Percentiles rank a stretch among this genome's conserved stretches.
Evolutionary conservation across 2,113 vertebrate species (phyloP).

Genomic region (Falcunculus frontatus): DNA sequence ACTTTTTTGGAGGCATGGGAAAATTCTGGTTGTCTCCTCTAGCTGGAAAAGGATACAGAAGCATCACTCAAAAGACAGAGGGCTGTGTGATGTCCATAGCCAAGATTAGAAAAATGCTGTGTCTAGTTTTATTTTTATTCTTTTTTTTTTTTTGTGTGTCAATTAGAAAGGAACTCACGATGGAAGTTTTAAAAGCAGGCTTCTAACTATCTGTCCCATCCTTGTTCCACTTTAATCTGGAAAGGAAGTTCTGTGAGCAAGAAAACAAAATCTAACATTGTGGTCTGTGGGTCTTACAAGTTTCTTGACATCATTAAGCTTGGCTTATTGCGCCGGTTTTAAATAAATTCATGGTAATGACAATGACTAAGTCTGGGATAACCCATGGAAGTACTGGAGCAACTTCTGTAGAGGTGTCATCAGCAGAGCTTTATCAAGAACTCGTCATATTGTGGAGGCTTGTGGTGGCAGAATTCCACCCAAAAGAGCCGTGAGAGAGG

Average conservation of each 20-base stretch:
- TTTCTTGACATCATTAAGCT: neutral
- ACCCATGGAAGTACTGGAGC: neutral
- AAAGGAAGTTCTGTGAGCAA: neutral
- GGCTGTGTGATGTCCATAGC: rapidly evolving
- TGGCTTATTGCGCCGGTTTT: neutral
- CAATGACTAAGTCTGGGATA: neutral
- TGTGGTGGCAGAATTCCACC: neutral
- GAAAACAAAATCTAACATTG: neutral
- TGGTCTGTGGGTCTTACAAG: neutral
- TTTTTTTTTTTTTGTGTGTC: too few relatives aligned
- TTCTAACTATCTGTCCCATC: neutral
- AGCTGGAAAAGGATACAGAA: neutral
- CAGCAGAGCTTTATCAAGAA: neutral
- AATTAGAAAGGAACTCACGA: neutral
- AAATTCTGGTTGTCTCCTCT: neutral
- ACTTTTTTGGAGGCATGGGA: neutral
- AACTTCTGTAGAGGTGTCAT: neutral
- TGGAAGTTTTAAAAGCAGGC: rapidly evolving
- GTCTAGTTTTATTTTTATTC: neutral
- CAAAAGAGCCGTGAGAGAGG: neutral
- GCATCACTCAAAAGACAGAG: neutral
- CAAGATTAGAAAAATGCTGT: neutral
- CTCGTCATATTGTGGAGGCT: neutral
- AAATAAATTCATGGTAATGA: neutral
- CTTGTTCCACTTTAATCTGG: neutral